These are phyloP conservation scores for Platygyra sinensis DNA, from an alignment of 64 coral and sea anemone species.

Conservation along the genomic window DNA sequence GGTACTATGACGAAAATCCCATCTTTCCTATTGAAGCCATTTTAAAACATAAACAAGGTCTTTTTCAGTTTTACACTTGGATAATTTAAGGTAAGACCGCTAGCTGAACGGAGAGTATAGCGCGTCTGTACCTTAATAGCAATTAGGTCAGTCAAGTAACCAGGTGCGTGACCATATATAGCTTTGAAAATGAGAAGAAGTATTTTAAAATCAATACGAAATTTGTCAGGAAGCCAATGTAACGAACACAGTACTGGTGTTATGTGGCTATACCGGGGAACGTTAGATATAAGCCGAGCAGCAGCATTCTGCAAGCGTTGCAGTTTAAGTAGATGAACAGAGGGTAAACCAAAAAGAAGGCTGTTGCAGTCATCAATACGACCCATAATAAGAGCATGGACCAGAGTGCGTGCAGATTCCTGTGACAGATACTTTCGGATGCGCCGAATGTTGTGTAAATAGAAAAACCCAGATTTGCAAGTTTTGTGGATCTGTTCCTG, in stretches of 20 bases:
- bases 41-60: no score
- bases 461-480: background rate
- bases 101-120: no score
- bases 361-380: background rate
- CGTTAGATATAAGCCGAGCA: no score
- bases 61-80: no score
- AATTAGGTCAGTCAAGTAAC: no score
- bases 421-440: background rate
- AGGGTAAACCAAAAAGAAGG: no score
- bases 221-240: background rate
- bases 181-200: background rate
- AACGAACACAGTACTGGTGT: slow-evolving; percentile 18
- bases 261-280: background rate
- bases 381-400: background rate
- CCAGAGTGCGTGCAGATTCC: background rate
- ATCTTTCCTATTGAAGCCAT: no score
- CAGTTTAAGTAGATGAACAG: no score
- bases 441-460: background rate
- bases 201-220: background rate
- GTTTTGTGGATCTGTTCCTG: background rate
- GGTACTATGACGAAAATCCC: no score
- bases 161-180: background rate
- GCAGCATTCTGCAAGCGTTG: no score
- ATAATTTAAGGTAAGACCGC: no score
- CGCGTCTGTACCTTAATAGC: no score